Evolutionary conservation across 2,113 vertebrate genomes (phyloP), one percentile per base, ranked within the genome.

Genomic region (Hippolais icterina): DNA sequence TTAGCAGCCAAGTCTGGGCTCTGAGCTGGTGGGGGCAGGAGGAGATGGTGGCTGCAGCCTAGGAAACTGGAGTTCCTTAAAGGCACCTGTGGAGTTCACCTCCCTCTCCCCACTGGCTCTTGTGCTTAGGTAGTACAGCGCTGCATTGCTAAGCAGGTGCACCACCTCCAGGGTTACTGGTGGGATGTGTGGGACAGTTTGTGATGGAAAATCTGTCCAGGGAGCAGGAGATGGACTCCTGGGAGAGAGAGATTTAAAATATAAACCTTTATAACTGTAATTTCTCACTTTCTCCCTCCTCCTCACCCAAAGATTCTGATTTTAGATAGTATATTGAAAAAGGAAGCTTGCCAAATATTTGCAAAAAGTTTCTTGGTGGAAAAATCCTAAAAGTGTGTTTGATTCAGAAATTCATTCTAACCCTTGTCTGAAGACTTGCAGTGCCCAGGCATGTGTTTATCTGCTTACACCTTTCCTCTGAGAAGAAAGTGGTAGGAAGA

Each of bases 81-180:
- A 39, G 35, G 1, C 2, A 15, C 15, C n/a, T 11, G 10, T 61
- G 52, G 47, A 42, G 5, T 72, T 86, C 70, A 31, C 10, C 17
- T 54, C 12, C 16, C 31, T 54, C 11, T 59, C 31, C 41, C 33
- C 25, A 18, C 5, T 6, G 1, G 17, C 42, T 42, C 15, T 24
- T 4, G 3, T 2, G 11, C 21, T 7, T 25, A 0, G 2, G 29
- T 29, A 1, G 0, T 14, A 23, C 0, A 9, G 52, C 0, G 0
- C 20, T 31, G 17, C 20, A 4, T 9, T 42, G 52, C 42, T 54
- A 12, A 83, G 22, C 31, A 50, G 60, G 25, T 16, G 11, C 39
- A 37, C 22, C 35, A 16, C 37, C 57, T 68, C 31, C 11, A 8
- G 57, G n/a, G 39, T 31, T 68, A 18, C 22, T 52, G 64, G 25